Percentiles rank a stretch among this genome's conserved stretches.
These are phyloP conservation scores for Anastrepha obliqua DNA, from an alignment of 1,140 invertebrate genomes.

Conservation along the genomic window DNA sequence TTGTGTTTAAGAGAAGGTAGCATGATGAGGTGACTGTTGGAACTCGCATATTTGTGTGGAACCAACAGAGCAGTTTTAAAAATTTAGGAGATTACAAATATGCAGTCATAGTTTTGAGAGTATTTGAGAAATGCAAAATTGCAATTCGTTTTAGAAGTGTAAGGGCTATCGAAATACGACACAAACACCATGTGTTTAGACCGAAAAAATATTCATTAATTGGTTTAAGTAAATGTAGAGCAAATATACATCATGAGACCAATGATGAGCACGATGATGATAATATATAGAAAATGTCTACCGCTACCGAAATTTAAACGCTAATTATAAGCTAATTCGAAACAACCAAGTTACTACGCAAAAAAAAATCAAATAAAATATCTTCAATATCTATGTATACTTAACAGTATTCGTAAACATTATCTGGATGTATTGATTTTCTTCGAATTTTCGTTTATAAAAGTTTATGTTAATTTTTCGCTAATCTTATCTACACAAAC, in stretches of 20 bases:
- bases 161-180: conserved; percentile 20
- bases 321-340: conserved; percentile 44
- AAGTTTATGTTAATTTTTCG: conserved; percentile 38
- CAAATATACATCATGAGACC: conserved; percentile 13
- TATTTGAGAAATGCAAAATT: conserved; percentile 45
- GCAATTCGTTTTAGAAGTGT: conserved; percentile 51
- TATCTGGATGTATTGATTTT: conserved; percentile 45
- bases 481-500: conserved; percentile 51
- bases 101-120: conserved; percentile 35
- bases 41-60: not conserved
- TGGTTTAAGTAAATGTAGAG: conserved; percentile 45
- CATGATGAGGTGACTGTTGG: conserved; percentile 18
- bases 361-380: conserved; percentile 30
- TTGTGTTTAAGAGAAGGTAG: conserved; percentile 41
- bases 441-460: conserved; percentile 49
- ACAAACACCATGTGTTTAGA: conserved; percentile 36
- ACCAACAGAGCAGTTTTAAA: conserved; percentile 12
- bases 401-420: conserved; percentile 48
- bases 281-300: conserved; percentile 38
- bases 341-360: conserved; percentile 45
- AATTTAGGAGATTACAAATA: conserved; percentile 46
- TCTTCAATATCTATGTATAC: conserved; percentile 49
- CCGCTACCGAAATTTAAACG: conserved; percentile 29
- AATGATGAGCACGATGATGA: conserved; percentile 3
- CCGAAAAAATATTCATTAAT: conserved; percentile 25